Base-by-base conservation (phyloP, 2,888 invertebrate species). In the Aricia artaxerxes region DNA sequence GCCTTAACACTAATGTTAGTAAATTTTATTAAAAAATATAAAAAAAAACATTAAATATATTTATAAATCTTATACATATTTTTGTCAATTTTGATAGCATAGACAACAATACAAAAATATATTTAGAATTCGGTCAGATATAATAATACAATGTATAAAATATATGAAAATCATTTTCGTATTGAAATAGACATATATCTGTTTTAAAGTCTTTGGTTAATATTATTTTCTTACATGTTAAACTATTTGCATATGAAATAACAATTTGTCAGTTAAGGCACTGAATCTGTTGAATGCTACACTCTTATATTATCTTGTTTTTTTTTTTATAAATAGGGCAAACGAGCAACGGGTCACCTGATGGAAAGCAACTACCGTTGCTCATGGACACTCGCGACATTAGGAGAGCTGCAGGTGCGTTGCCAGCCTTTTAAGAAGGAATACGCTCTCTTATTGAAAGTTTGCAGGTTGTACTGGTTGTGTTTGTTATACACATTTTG, bases 161-260 rank as follows among this genome's bases (percentile, higher is more conserved):
- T 64, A 24, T 64, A 64, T 24, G 9, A 64, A 11, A 31, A 64
- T 31, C 1, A 69, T 69, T 69, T 69, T 69, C 11, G 35, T 35
- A 69, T 7, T 3, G 64, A 4, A 44, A 24, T 49, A 44, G 44
- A 24, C 24, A 24, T 24, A 24, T 11, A 44, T 44, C 24, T 49
- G 24, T 49, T 73, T 40, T 73, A 0, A 57, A 35, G 76, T 76
- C 76, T 76, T 76, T 76, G 76, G 76, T 76, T 76, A 76, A 57
- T 76, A 53, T 6, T 76, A 35, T 76, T 49, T 44, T 13, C 44
- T 76, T 35, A 69, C 35, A 57, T 44, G 73, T 73, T n/a, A 57
- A 57, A 57, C 57, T 16, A 57, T 57, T 16, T 57, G 57, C 57
- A 57, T 57, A 57, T 57, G 57, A 57, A 57, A 57, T 57, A 16